Evolutionary conservation across 2,113 vertebrate genomes (phyloP).

Genomic region (Cyanistes caeruleus): DNA sequence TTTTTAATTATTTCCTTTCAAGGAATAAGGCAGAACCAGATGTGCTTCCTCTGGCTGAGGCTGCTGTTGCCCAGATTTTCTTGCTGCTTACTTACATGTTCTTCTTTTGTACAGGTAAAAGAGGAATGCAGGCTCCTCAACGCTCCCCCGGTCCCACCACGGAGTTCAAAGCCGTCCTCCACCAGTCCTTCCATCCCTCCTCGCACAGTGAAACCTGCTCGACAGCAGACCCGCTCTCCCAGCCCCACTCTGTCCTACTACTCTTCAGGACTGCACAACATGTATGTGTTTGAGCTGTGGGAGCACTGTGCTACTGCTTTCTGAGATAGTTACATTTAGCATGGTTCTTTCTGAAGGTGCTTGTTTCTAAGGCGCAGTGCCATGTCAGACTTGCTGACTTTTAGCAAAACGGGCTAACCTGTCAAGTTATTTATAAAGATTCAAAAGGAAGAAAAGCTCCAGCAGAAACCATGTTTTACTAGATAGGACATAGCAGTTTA

Average conservation of each 20-base stretch:
- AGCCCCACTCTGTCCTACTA: slow-evolving; percentile 98
- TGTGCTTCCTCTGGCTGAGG: not conserved
- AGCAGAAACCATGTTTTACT: not conserved
- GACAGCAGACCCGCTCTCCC: slow-evolving; percentile 90
- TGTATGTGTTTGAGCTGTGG: slow-evolving; percentile 79
- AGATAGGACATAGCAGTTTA: not conserved
- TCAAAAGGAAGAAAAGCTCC: not conserved
- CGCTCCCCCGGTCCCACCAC: slow-evolving; percentile 93
- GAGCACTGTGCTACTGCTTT: not conserved
- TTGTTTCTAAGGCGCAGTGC: not conserved
- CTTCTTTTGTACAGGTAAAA: slow-evolving; percentile 83
- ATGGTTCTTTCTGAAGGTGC: not conserved
- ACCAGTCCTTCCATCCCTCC: slow-evolving; percentile 82
- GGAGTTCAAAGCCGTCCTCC: slow-evolving; percentile 88
- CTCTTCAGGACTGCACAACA: slow-evolving; percentile 95
- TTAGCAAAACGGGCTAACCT: not conserved
- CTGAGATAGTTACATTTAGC: not conserved
- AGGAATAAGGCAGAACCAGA: not conserved
- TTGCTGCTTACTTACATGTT: not conserved
- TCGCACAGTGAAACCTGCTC: slow-evolving; percentile 80
- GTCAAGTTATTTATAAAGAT: not conserved
- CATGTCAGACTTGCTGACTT: not conserved
- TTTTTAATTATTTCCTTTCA: slow-evolving; percentile 22
- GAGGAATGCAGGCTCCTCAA: slow-evolving; percentile 97
- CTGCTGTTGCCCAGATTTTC: not conserved